Base-by-base conservation (phyloP, 2,888 invertebrate species). In the Diploptera punctata region DNA sequence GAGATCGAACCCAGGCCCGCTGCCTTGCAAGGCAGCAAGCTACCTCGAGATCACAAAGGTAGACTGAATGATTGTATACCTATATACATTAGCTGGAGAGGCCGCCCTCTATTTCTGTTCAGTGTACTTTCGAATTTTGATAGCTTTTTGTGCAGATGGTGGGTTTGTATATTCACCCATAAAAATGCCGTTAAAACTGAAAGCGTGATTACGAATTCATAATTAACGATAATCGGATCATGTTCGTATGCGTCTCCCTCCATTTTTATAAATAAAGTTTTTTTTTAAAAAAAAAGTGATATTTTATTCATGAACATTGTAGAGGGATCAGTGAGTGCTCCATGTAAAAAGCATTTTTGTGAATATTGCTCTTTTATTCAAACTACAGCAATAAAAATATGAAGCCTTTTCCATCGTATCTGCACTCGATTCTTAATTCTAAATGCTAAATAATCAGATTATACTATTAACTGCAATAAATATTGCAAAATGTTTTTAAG, bases 191-290 rank as follows among this genome's bases (percentile, higher is more conserved):
- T 47, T 47, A 47, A 47, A 47, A 47, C 47, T 47, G 16, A 47
- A 47, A 47, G 5, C 5, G 18, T 47, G 13, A 47, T 47, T 47
- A 47, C 47, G n/a, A 16, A 47, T 47, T 47, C 16, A 47, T 47
- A 47, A 47, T 47, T 47, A 47, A 47, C 16, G 13, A 47, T 47
- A 47, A 47, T 47, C 47, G 47, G 47, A 47, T 47, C n/a, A 47
- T 16, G 47, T 47, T 47, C n/a, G n/a, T n/a, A n/a, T 13, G 47
- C 47, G 3, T 16, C 47, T n/a, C 47, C 16, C 18, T 9, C 18
- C 3, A n/a, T 9, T 47, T 47, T 47, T 16, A 47, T 18, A 47
- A 47, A 47, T 18, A 47, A 47, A 13, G 18, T 18, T 47, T 47
- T 47, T 9, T 9, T n/a, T n/a, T n/a, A n/a, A n/a, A n/a, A n/a